A percentile compares a stretch with the other conserved stretches of the same genome.
phyloP scores from a whole-genome alignment of 2,888 invertebrate species.

The Ellobium chinense region DNA sequence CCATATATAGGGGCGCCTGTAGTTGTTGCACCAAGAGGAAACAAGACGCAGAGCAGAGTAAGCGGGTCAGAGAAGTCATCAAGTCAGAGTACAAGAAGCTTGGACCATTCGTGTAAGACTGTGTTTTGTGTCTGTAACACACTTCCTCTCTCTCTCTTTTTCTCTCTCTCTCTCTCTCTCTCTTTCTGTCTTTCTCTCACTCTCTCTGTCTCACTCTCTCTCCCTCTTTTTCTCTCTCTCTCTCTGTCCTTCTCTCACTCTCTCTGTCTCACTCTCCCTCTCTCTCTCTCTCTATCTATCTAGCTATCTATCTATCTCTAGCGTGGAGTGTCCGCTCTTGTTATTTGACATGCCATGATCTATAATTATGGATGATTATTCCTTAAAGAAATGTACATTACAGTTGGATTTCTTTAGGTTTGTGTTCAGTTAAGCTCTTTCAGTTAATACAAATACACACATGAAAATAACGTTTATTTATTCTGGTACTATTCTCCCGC shows the following conservation, averaged over 20 bases:
- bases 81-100: constrained; percentile 39
- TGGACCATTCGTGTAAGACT: constrained; percentile 45
- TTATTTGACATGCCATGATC: too few relatives aligned
- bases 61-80: constrained; percentile 20
- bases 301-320: not conserved
- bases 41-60: not conserved
- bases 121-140: not conserved
- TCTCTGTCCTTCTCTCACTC: not conserved
- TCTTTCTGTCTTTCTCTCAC: constrained; percentile 16
- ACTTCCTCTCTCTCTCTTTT: not conserved
- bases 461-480: too few relatives aligned
- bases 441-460: too few relatives aligned
- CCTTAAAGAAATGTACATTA: too few relatives aligned
- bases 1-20: not conserved
- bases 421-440: too few relatives aligned
- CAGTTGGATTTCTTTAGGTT: too few relatives aligned
- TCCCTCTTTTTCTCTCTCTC: not conserved
- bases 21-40: not conserved
- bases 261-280: not conserved
- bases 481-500: too few relatives aligned
- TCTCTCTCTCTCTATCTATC: not conserved
- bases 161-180: constrained; percentile 11
- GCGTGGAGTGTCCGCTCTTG: too few relatives aligned
- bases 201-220: not conserved
- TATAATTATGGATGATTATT: too few relatives aligned